phyloP scores from a whole-genome alignment of 2,888 invertebrate genomes.

The Lepidonotus clava region DNA sequence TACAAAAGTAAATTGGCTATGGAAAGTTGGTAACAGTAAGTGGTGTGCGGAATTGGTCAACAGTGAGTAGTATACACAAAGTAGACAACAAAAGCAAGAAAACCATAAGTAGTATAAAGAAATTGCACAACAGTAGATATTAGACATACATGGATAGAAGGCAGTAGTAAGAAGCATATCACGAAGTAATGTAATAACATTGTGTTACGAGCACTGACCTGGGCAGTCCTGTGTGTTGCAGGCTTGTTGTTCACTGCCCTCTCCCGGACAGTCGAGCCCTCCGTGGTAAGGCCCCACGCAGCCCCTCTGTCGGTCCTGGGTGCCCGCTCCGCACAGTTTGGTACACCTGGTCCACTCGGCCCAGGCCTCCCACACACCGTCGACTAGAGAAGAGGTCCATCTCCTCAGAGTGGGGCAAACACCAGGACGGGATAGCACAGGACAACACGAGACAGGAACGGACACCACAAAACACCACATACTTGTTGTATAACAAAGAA shows the following conservation, averaged over 20 bases:
- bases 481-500: background rate
- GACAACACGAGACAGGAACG: background rate
- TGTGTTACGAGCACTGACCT: constrained; percentile 43
- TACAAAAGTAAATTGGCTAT: no score
- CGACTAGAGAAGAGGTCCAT: constrained; percentile 68
- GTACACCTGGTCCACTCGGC: constrained; percentile 72
- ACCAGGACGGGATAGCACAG: background rate
- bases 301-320: constrained; percentile 66
- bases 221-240: constrained; percentile 65
- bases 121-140: no score
- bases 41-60: no score
- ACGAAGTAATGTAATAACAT: no score
- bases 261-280: constrained; percentile 72
- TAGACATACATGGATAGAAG: no score
- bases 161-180: no score
- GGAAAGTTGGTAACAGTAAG: no score
- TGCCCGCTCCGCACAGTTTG: constrained; percentile 75
- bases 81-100: no score
- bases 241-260: background rate
- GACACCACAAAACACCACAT: background rate
- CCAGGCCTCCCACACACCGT: constrained; percentile 74
- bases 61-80: no score
- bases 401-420: background rate
- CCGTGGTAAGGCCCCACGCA: constrained; percentile 72
- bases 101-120: no score